Evolutionary conservation across 1,140 invertebrate species (phyloP).

Genomic region (Drosophila ercepeae): DNA sequence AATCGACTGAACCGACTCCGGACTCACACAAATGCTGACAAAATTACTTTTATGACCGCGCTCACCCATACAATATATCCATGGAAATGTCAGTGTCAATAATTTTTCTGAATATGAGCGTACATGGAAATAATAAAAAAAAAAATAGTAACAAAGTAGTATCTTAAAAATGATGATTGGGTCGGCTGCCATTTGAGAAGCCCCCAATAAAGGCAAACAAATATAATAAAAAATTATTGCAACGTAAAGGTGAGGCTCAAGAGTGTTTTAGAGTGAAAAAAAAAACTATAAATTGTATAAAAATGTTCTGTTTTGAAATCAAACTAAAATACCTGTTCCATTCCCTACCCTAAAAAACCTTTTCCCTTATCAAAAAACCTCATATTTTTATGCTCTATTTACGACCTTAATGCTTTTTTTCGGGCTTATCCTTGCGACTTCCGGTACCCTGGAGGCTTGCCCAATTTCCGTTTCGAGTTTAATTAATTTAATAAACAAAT

Average conservation of each 20-base stretch:
- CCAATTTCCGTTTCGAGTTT: conserved; percentile 60
- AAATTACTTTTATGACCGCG: conserved; percentile 29
- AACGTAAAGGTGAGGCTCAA: conserved; percentile 61
- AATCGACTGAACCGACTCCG: conserved; percentile 46
- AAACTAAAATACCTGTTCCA: conserved; percentile 35
- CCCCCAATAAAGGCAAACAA: conserved; percentile 67
- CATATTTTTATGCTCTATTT: conserved; percentile 62
- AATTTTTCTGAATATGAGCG: conserved; percentile 33
- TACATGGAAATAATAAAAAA: conserved; percentile 8
- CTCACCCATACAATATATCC: conserved; percentile 14
- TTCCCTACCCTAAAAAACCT: no score
- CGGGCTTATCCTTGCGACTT: conserved; percentile 32
- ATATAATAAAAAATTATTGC: conserved; percentile 80
- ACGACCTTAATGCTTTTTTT: conserved; percentile 9
- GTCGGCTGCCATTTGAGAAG: conserved; percentile 43
- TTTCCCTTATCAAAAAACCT: conserved; percentile 29
- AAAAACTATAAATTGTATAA: not conserved
- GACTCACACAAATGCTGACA: conserved; percentile 46
- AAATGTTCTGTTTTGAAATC: conserved; percentile 19
- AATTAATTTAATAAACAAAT: conserved; percentile 76
- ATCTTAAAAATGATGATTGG: conserved; percentile 27
- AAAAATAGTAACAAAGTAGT: not conserved
- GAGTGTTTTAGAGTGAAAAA: conserved; percentile 81
- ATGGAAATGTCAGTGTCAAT: conserved; percentile 49
- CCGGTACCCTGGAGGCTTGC: conserved; percentile 29